Conservation (phyloP, 2,797 vertebrate genomes). For the Tamandua tetradactyla region DNA sequence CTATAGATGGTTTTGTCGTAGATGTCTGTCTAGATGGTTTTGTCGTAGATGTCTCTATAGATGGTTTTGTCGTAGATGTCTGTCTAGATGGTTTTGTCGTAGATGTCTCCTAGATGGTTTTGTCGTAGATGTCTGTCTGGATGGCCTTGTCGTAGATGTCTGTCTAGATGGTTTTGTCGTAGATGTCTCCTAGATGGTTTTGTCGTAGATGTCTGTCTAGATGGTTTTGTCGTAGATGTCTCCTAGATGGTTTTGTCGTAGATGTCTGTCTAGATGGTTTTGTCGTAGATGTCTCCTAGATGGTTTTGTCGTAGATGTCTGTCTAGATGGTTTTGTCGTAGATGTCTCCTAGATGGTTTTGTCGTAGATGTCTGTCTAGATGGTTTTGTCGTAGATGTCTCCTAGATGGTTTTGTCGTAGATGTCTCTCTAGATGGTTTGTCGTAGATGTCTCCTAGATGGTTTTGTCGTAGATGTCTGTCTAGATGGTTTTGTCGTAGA, state of each 20-base stretch:
- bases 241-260: too few relatives aligned
- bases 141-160: slow-evolving; percentile 95
- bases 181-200: too few relatives aligned
- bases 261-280: too few relatives aligned
- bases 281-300: slow-evolving; percentile 96
- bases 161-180: too few relatives aligned
- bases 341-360: too few relatives aligned
- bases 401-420: too few relatives aligned
- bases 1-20: too few relatives aligned
- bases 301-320: slow-evolving; percentile 95
- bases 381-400: slow-evolving; percentile 95
- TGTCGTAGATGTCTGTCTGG: slow-evolving; percentile 96
- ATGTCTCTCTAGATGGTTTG: too few relatives aligned
- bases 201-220: slow-evolving; percentile 96
- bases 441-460: slow-evolving; percentile 96
- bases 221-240: slow-evolving; percentile 95
- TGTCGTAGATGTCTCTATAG: slow-evolving; percentile 96
- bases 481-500: slow-evolving; percentile 94
- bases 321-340: too few relatives aligned
- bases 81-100: too few relatives aligned
- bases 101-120: too few relatives aligned
- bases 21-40: too few relatives aligned
- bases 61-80: slow-evolving; percentile 95
- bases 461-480: slow-evolving; percentile 95
- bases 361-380: slow-evolving; percentile 95